Evolutionary conservation across 53 echinoderm and acorn worm species (phyloP).

Genomic region (Holothuria leucospilota): DNA sequence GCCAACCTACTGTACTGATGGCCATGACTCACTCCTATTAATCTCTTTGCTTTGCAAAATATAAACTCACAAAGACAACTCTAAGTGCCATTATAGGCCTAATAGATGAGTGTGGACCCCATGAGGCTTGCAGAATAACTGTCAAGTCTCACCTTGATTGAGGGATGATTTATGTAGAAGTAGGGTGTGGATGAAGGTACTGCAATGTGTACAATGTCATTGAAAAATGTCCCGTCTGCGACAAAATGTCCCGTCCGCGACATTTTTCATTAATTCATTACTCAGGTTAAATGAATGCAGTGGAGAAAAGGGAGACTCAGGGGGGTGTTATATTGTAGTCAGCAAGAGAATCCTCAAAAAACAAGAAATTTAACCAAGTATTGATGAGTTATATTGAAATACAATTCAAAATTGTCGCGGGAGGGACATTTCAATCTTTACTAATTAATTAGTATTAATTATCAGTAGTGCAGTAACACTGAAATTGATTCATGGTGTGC

Average conservation of each 20-base stretch:
- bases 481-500: background rate
- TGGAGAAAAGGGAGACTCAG: background rate
- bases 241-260: constrained; percentile 7
- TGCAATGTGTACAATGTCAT: background rate
- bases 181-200: background rate
- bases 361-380: background rate
- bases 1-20: too few species aligned
- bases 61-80: background rate
- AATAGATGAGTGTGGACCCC: background rate
- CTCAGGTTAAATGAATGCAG: background rate
- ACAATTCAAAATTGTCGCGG: background rate
- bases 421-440: background rate
- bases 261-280: constrained; percentile 10
- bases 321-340: background rate
- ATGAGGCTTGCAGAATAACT: background rate
- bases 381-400: background rate
- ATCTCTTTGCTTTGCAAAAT: too few species aligned
- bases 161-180: constrained; percentile 13
- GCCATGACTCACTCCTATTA: too few species aligned
- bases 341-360: constrained; percentile 6
- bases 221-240: background rate
- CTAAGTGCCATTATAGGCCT: too few species aligned
- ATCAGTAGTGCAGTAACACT: background rate
- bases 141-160: background rate
- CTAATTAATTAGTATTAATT: constrained; percentile 5